phyloP scores from a whole-genome alignment of 2,113 vertebrate genomes.

The Muntiacus reevesi region DNA sequence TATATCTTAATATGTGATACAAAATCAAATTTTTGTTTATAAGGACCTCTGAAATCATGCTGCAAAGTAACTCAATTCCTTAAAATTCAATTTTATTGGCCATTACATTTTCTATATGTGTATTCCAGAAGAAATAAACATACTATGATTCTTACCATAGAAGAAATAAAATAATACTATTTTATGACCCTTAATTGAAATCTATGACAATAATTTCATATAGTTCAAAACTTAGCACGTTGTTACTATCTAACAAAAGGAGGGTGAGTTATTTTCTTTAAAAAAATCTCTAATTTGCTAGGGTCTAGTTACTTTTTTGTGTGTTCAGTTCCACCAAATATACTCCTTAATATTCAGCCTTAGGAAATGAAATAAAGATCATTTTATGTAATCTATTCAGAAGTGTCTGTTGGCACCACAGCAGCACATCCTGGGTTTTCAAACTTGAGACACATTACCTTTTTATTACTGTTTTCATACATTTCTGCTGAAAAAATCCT shows the following conservation, averaged over 20 bases:
- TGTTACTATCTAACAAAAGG: not conserved
- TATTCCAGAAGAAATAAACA: constrained; percentile 24
- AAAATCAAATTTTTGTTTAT: constrained; percentile 10
- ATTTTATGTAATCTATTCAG: not conserved
- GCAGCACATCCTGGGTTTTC: not conserved
- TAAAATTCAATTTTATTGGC: constrained; percentile 55
- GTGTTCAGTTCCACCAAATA: not conserved
- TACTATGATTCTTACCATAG: not conserved
- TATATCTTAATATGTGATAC: not conserved
- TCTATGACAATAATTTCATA: not conserved
- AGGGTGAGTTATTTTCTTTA: not conserved
- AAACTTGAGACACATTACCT: not conserved
- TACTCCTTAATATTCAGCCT: not conserved
- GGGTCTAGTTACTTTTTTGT: not conserved
- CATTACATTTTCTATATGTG: constrained; percentile 15
- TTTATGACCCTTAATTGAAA: constrained; percentile 14
- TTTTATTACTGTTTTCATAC: constrained; percentile 15
- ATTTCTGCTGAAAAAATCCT: constrained; percentile 40
- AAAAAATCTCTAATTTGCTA: not conserved
- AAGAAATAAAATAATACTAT: not conserved
- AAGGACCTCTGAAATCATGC: constrained; percentile 9
- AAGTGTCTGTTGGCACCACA: constrained; percentile 53
- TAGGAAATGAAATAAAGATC: not conserved
- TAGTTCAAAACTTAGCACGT: not conserved
- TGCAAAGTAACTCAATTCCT: constrained; percentile 23